Conservation (phyloP, 2,113 vertebrate genomes). For the Austrofundulus limnaeus region DNA sequence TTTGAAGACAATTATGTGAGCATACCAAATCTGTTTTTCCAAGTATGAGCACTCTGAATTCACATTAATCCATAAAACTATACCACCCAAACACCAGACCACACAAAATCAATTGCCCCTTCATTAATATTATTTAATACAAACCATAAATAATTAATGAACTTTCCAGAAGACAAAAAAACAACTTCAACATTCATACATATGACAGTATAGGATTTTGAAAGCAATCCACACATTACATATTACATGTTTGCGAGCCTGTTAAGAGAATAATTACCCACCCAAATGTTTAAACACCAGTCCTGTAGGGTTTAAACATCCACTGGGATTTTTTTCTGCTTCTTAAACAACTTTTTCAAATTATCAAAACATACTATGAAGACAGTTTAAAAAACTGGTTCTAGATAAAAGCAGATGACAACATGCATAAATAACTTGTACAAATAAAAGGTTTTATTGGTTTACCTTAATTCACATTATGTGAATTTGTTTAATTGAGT, state of each 20-base stretch:
- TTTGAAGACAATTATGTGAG: slow-evolving; percentile 39
- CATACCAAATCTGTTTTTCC: slow-evolving; percentile 63
- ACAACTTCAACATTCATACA: background rate
- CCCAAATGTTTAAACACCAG: background rate
- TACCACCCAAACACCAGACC: slow-evolving; percentile 66
- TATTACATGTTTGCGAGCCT: background rate
- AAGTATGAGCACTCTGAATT: slow-evolving; percentile 61
- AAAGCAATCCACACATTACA: background rate
- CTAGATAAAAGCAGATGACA: too few relatives aligned
- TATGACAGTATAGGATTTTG: too few relatives aligned
- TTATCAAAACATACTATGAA: too few relatives aligned
- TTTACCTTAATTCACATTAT: background rate
- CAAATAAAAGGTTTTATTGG: background rate
- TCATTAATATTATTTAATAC: slow-evolving; percentile 65
- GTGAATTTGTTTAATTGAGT: slow-evolving; percentile 35
- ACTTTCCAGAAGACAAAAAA: slow-evolving; percentile 38
- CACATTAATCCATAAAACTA: slow-evolving; percentile 60
- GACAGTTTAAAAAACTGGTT: too few relatives aligned
- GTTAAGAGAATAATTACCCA: background rate
- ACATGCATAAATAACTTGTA: too few relatives aligned
- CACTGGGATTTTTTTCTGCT: background rate
- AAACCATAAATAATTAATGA: slow-evolving; percentile 46
- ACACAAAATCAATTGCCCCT: slow-evolving; percentile 53
- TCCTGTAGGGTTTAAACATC: background rate
- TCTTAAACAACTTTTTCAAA: too few relatives aligned